Percentiles rank a stretch among this genome's conserved stretches.
These are phyloP conservation scores for Diplodus puntazzo DNA, from an alignment of 2,797 vertebrate genomes.

Conservation along the genomic window DNA sequence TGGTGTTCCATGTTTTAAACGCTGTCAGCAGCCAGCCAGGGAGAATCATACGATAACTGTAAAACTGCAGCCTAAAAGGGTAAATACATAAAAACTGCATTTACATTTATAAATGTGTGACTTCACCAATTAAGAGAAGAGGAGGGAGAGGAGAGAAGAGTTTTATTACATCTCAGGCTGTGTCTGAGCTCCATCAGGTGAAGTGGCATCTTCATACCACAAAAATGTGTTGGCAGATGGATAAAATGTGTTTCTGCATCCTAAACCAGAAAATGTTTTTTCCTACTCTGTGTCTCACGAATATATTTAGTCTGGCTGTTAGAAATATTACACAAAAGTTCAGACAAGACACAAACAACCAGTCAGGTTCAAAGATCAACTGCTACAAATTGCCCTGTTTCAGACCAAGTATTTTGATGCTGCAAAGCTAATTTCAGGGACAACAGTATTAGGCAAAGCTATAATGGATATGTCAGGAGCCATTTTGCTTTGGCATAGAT, in stretches of 20 bases:
- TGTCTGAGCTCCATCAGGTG: constrained; percentile 21
- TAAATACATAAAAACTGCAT: constrained; percentile 23
- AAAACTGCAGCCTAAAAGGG: constrained; percentile 13
- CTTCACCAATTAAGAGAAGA: constrained; percentile 30
- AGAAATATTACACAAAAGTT: constrained; percentile 14
- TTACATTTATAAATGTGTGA: constrained; percentile 47
- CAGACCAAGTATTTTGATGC: constrained; percentile 43
- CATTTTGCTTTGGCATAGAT: constrained; percentile 46
- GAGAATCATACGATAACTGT: constrained; percentile 31
- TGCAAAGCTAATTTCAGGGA: constrained; percentile 60
- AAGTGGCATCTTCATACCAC: constrained; percentile 23
- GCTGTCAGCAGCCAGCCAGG: constrained; percentile 30
- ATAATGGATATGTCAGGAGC: constrained; percentile 62
- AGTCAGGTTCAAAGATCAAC: constrained; percentile 34
- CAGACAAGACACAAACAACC: constrained; percentile 18
- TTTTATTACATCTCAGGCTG: constrained; percentile 4
- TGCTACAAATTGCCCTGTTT: constrained; percentile 20
- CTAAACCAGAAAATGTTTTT: constrained; percentile 19
- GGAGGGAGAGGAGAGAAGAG: background rate
- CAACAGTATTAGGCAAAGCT: constrained; percentile 55
- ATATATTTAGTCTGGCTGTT: constrained; percentile 15
- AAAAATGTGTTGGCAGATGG: constrained; percentile 30
- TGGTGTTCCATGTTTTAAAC: constrained; percentile 52
- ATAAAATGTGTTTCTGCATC: constrained; percentile 3
- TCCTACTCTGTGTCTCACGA: constrained; percentile 5